Base-by-base conservation (phyloP, 2,113 vertebrate species). In the Amia ocellicauda region DNA sequence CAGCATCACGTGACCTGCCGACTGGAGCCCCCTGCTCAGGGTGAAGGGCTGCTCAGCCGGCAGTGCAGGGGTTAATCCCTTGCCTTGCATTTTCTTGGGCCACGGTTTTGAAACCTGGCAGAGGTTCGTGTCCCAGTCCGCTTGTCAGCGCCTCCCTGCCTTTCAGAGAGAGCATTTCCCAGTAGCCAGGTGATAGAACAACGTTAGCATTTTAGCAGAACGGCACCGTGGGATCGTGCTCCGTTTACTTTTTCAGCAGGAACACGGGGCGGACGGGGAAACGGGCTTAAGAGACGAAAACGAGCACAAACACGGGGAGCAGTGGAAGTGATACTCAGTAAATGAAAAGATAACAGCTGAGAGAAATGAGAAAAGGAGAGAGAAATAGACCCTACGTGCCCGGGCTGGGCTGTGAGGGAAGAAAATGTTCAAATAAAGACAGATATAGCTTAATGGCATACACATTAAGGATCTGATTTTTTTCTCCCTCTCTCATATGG, bases 221-320 rank as follows among this genome's bases (percentile, higher is more conserved):
- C 64, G 63, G 64, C 63, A 68, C 68, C 69, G 70, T 73, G 74
- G 74, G 75, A 73, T 76, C 72, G 63, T 59, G 62, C 55, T 69
- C 70, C 73, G 74, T 79, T 75, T 74, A 68, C 73, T 75, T 71
- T 58, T 74, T 64, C 70, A 68, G 75, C 69, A 72, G 74, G 73
- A 74, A 69, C 70, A 72, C 49, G 54, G 62, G 43, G 40, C 62
- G 65, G 26, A 42, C 31, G 67, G 68, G 69, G 8, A 54, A 59
- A 61, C 36, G 64, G 66, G 63, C 59, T 64, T 64, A 68, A 7
- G 54, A 47, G n/a, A 47, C 3, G 43, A 47, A 78, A 65, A 69
- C 74, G 66, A 66, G 68, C 69, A 73, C 73, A 72, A n/a, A n/a
- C 69, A 75, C 59, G 3, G n/a, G 8, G 14, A 47, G 43, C 7